phyloP scores from a whole-genome alignment of 2,888 invertebrate genomes.

The Drosophila subsilvestris region DNA sequence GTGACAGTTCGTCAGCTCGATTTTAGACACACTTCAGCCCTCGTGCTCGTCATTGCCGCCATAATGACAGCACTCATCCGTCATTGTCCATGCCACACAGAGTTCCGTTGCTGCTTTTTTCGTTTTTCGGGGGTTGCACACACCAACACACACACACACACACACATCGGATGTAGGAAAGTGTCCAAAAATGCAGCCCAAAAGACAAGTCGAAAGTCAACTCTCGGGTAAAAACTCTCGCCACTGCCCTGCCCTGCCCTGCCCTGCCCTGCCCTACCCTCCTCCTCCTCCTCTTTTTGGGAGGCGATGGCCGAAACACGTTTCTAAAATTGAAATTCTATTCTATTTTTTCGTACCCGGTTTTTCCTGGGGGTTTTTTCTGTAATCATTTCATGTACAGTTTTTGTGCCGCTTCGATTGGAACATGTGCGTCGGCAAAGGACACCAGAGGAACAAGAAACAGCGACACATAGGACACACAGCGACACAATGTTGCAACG shows the following conservation, averaged over 20 bases:
- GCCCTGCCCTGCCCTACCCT: no score
- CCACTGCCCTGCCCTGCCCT: no score
- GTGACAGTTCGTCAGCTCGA: slow-evolving; percentile 76
- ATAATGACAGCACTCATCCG: slow-evolving; percentile 75
- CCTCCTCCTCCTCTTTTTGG: neutral
- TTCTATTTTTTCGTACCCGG: slow-evolving; percentile 36
- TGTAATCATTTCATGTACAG: slow-evolving; percentile 77
- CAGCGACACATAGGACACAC: slow-evolving; percentile 23
- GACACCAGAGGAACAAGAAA: slow-evolving; percentile 52
- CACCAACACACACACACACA: neutral
- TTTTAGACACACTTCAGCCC: slow-evolving; percentile 71
- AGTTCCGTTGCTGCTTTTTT: slow-evolving; percentile 17
- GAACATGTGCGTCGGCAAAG: slow-evolving; percentile 75
- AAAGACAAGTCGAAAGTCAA: slow-evolving; percentile 76
- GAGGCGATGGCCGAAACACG: slow-evolving; percentile 59
- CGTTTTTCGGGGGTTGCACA: slow-evolving; percentile 37
- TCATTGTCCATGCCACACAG: slow-evolving; percentile 70
- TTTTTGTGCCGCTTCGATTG: slow-evolving; percentile 74
- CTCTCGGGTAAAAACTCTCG: slow-evolving; percentile 43
- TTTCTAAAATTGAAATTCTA: slow-evolving; percentile 77
- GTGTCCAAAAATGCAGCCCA: slow-evolving; percentile 69
- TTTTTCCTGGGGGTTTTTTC: slow-evolving; percentile 3
- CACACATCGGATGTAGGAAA: slow-evolving; percentile 37
- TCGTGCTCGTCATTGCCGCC: slow-evolving; percentile 56
- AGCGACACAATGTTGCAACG: slow-evolving; percentile 25